Base-by-base conservation (phyloP, 2,113 vertebrate species). In the Salvator merianae region DNA sequence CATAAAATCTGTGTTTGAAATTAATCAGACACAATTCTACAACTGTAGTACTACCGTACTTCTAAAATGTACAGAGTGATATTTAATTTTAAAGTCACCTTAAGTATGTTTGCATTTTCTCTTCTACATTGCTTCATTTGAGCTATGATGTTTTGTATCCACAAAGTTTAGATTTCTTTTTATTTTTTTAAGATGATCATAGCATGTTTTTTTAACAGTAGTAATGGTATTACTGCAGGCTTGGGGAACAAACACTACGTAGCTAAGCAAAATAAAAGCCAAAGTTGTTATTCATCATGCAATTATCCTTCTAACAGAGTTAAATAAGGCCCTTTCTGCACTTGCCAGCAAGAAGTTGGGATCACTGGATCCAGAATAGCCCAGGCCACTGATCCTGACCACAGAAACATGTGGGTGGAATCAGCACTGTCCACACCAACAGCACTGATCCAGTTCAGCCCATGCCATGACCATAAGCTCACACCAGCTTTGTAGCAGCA, bases 1-100 rank as follows among this genome's bases (percentile, higher is more conserved):
- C 93, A 94, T 95, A 95, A 95, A 96, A 95, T 90, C 95, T 95
- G 85, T 95, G 95, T 96, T 93, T 91, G 95, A 96, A 96, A 96
- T 96, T 94, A 96, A 96, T 94, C 95, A 95, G 94, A 95, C 91
- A 94, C 94, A 88, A 93, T 94, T 87, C 94, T 94, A 95, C 94
- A 88, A 90, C 86, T 91, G 69, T 83, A 20, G 89, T 93, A 93
- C 93, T 94, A 92, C 36, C 30, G 86, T 90, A 91, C 93, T 93
- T 93, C 94, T 90, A 93, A 93, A 95, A 94, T 89, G 93, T 90
- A 93, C 93, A 92, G 93, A 94, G 91, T 93, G 93, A 93, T 93
- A 95, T 92, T 96, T 96, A 94, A 94, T 95, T 96, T 94, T 94
- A 91, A 95, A 96, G 94, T 95, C 95, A 96, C 94, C 93, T 93